These are phyloP conservation scores for Orientallactaga sibirica DNA, from an alignment of 2,797 vertebrate species.

Conservation along the genomic window DNA sequence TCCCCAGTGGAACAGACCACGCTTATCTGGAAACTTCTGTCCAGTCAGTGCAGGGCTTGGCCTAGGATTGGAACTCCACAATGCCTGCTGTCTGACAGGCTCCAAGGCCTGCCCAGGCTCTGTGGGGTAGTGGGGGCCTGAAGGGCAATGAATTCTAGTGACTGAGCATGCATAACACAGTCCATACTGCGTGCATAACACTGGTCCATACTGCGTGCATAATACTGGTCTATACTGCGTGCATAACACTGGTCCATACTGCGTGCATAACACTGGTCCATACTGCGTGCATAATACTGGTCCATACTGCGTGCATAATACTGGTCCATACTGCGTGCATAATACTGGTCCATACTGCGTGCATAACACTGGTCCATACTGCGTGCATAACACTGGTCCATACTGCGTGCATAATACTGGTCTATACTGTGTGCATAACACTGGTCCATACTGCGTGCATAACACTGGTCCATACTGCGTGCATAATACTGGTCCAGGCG, in stretches of 20 bases:
- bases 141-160: not conserved
- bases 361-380: too few relatives aligned
- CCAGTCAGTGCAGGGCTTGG: not conserved
- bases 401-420: too few relatives aligned
- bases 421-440: too few relatives aligned
- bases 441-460: too few relatives aligned
- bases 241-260: too few relatives aligned
- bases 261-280: too few relatives aligned
- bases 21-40: not conserved
- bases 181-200: not conserved
- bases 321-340: not conserved
- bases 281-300: too few relatives aligned
- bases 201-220: too few relatives aligned
- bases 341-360: not conserved
- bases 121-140: not conserved
- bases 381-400: too few relatives aligned
- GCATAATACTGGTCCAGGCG: not conserved
- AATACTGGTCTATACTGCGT: too few relatives aligned
- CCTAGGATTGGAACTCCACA: too few relatives aligned
- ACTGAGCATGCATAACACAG: not conserved
- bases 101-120: not conserved
- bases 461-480: not conserved
- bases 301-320: not conserved
- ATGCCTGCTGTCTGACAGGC: not conserved
- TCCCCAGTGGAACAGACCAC: not conserved